Evolutionary conservation across 2,797 vertebrate genomes (phyloP), one percentile per base, ranked within the genome.

Genomic region (Bryconaethiops microstoma): DNA sequence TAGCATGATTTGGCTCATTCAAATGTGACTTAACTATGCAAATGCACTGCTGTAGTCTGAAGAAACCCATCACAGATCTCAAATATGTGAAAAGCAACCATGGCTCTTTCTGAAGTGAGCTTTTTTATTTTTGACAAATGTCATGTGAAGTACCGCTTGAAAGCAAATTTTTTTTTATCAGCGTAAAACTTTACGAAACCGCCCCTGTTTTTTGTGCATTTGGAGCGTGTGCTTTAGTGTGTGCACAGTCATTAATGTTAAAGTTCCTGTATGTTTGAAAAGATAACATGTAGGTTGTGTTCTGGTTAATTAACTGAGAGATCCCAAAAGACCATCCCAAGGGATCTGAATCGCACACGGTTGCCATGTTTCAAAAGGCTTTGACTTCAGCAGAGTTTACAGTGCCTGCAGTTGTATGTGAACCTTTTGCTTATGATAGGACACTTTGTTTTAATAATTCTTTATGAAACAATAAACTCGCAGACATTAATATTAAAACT

Each of bases 401-500:
- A 76, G 42, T 80, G 76, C 80, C 78, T 68, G 63, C 10, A 73
- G 82, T 84, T 78, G 72, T 75, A 62, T 69, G 70, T 80, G 75
- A 81, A 83, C 54, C 57, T 64, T 77, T 39, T 10, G 52, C 42
- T 78, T 52, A 13, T 21, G 2, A 25, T 55, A 52, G 73, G 73
- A 50, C 69, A 74, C 65, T 87, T 83, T 80, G 76, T 77, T 84
- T 88, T 70, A 85, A 72, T 82, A 78, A 75, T 80, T 84, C 80
- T 63, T 78, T 73, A 80, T 63, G 29, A 86, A 74, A 74, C 76
- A 84, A 76, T 74, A 67, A 50, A 76, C 48, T 14, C 60, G 55
- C 9, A 39, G 45, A 12, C 35, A 68, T 69, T 74, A 82, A 79
- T 82, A 72, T 82, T 73, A 81, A 71, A 87, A 35, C n/a, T 77